A percentile compares a stretch with the other conserved stretches of the same genome.
Conservation (phyloP, 2,113 vertebrate species). For the Cryptoleucopteryx plumbea region DNA sequence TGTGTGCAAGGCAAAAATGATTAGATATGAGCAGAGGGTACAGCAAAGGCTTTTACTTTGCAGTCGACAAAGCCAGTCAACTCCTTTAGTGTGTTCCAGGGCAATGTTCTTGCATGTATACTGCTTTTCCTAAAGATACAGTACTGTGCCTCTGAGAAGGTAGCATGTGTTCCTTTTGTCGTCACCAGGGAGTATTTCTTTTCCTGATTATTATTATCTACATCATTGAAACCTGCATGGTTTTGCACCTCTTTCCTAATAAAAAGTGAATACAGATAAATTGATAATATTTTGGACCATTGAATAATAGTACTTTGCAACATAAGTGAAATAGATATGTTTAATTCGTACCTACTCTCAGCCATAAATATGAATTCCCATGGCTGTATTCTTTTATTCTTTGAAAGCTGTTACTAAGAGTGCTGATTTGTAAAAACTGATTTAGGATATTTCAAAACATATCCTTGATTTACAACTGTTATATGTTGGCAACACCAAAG, state of each 20-base stretch:
- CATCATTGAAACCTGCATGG: not conserved
- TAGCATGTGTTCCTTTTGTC: not conserved
- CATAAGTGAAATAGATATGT: not conserved
- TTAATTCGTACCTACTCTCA: slow-evolving; percentile 8
- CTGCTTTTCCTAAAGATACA: not conserved
- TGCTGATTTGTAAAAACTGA: slow-evolving; percentile 57
- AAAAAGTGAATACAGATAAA: slow-evolving; percentile 23
- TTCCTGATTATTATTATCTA: slow-evolving; percentile 24
- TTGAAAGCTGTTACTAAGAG: slow-evolving; percentile 11
- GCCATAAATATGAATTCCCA: slow-evolving; percentile 19
- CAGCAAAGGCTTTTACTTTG: not conserved
- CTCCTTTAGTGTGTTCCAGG: not conserved
- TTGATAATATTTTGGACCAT: slow-evolving; percentile 1
- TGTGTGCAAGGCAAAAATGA: slow-evolving; percentile 13
- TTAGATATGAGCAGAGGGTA: not conserved
- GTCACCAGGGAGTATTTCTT: not conserved
- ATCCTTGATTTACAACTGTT: slow-evolving; percentile 42
- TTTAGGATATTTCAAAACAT: slow-evolving; percentile 44
- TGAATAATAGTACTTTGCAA: not conserved
- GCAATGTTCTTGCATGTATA: not conserved
- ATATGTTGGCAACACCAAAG: slow-evolving; percentile 41
- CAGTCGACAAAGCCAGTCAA: not conserved
- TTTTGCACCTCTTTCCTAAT: not conserved
- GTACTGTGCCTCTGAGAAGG: not conserved
- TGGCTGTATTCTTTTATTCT: slow-evolving; percentile 35